Conservation (phyloP, 2,888 invertebrate species). For the Melipona beecheii region DNA sequence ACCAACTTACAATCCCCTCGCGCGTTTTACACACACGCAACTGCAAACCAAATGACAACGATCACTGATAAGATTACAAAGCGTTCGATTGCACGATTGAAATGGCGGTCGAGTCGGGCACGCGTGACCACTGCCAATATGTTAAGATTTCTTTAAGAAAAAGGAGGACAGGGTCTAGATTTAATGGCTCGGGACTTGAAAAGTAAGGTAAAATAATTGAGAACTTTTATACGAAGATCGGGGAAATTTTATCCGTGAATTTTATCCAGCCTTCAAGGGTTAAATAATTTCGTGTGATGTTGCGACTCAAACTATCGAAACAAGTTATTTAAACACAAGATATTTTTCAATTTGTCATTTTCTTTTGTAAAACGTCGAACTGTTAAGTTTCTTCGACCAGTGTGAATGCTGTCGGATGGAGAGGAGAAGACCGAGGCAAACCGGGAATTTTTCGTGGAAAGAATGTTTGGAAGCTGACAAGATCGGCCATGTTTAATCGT, state of each 20-base stretch:
- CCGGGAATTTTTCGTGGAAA: constrained; percentile 12
- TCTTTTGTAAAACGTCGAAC: not conserved
- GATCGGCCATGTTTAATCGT: constrained; percentile 73
- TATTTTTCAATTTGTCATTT: not conserved
- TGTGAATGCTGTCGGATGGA: not conserved
- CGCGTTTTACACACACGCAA: constrained; percentile 23
- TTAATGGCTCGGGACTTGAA: too few relatives aligned
- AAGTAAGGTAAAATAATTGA: not conserved
- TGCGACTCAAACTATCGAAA: not conserved
- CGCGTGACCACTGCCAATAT: too few relatives aligned
- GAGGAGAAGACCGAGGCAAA: not conserved
- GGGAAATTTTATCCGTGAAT: not conserved
- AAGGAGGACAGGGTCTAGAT: too few relatives aligned
- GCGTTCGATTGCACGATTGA: constrained; percentile 38
- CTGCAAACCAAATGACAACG: constrained; percentile 31
- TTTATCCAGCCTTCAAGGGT: accelerated
- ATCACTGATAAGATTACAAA: constrained; percentile 52
- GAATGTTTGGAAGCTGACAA: constrained; percentile 59
- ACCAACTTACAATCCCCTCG: constrained; percentile 28
- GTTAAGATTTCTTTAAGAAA: too few relatives aligned
- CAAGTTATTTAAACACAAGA: not conserved
- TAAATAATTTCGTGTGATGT: not conserved
- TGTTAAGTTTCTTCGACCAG: not conserved
- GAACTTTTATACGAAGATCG: not conserved
- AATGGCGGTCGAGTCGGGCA: not conserved